A percentile compares a stretch with the other conserved stretches of the same genome.
These are phyloP conservation scores for Boleophthalmus pectinirostris DNA, from an alignment of 2,113 vertebrate species.

Conservation along the genomic window DNA sequence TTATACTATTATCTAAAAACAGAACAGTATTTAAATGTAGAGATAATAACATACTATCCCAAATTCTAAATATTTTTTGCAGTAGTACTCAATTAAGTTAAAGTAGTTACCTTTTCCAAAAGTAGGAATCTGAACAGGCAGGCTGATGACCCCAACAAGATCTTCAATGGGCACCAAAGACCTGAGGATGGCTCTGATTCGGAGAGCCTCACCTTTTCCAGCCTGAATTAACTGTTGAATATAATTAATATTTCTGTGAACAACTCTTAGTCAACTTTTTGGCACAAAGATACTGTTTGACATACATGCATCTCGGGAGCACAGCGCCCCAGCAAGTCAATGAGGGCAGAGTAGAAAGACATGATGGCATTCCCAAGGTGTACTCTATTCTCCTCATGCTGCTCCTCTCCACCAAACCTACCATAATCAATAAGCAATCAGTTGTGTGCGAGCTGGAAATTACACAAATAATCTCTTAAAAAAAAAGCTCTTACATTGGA, in stretches of 20 bases:
- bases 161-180: conserved; percentile 92
- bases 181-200: conserved; percentile 90
- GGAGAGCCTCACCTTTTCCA: conserved; percentile 89
- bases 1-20: conserved; percentile 82
- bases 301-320: conserved; percentile 95
- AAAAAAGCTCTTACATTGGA: conserved; percentile 68
- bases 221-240: conserved; percentile 86
- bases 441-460: neutral
- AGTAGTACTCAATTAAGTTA: neutral
- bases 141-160: conserved; percentile 91
- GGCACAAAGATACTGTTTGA: neutral
- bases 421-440: neutral
- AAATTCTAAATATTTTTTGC: neutral
- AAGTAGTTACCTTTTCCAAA: conserved; percentile 86
- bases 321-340: conserved; percentile 91
- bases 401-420: conserved; percentile 89
- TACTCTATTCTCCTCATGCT: conserved; percentile 88
- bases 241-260: conserved; percentile 12
- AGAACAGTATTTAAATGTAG: neutral
- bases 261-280: neutral
- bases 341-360: conserved; percentile 93
- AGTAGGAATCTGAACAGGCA: conserved; percentile 88
- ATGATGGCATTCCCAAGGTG: conserved; percentile 93
- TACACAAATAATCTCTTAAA: neutral
- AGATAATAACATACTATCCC: neutral